Percentiles rank a stretch among this genome's conserved stretches.
phyloP scores from a whole-genome alignment of 2,888 invertebrate genomes.

The Plebejus melissa region DNA sequence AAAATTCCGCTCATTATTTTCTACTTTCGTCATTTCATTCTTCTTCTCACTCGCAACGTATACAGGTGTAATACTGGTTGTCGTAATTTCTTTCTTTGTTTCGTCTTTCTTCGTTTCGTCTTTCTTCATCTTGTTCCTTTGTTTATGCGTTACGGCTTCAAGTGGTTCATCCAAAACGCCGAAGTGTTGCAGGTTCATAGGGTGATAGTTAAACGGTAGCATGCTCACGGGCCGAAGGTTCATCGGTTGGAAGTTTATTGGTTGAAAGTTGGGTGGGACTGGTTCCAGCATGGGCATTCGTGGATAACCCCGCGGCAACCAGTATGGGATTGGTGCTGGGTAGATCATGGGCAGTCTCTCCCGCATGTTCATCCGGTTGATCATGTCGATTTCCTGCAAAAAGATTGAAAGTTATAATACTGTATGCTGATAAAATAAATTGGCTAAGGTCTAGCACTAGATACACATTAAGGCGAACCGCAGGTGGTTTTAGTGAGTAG shows the following conservation, averaged over 20 bases:
- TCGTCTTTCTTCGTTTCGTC: neutral
- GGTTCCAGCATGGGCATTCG: neutral
- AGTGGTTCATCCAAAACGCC: neutral
- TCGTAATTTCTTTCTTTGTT: neutral
- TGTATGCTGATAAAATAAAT: no score
- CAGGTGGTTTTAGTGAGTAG: no score
- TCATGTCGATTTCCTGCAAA: conserved; percentile 32
- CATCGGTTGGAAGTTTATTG: neutral
- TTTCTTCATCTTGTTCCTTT: neutral
- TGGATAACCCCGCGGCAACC: neutral
- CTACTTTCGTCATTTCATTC: neutral
- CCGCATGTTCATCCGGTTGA: conserved; percentile 30
- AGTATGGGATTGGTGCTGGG: neutral
- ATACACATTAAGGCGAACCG: no score
- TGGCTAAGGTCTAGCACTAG: no score
- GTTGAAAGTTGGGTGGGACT: neutral
- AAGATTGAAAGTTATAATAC: neutral
- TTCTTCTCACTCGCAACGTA: neutral
- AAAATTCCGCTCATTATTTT: conserved; percentile 25
- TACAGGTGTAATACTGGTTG: neutral
- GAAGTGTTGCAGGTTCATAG: neutral
- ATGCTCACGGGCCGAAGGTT: neutral
- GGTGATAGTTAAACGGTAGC: neutral
- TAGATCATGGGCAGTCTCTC: neutral
- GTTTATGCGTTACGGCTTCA: neutral